These are phyloP conservation scores for Neoscelio sp. DNA, from an alignment of 2,888 invertebrate genomes.

Conservation along the genomic window DNA sequence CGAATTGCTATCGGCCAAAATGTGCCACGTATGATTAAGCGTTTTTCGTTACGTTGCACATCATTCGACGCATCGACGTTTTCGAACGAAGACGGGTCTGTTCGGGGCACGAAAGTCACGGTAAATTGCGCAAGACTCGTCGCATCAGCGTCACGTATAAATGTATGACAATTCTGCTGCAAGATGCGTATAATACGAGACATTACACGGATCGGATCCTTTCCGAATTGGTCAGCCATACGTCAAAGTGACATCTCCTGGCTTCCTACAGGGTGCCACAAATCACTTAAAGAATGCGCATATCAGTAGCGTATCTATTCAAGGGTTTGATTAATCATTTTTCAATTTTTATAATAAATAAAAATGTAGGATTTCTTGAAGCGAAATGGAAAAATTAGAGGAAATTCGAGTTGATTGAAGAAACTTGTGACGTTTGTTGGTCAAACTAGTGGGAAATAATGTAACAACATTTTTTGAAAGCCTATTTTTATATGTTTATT, in stretches of 20 bases:
- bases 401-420: too few relatives aligned
- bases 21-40: conserved; percentile 38
- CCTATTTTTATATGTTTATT: too few relatives aligned
- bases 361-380: too few relatives aligned
- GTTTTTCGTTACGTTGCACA: conserved; percentile 32
- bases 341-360: too few relatives aligned
- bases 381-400: too few relatives aligned
- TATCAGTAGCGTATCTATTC: too few relatives aligned
- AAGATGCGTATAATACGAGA: conserved; percentile 33
- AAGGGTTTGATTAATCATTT: too few relatives aligned
- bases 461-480: too few relatives aligned
- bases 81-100: conserved; percentile 8
- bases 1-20: conserved; percentile 37
- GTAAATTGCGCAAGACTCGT: conserved; percentile 43
- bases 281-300: conserved; percentile 17
- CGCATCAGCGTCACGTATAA: conserved; percentile 28
- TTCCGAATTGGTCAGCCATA: conserved; percentile 33
- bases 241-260: conserved; percentile 40
- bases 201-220: conserved; percentile 22
- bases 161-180: conserved; percentile 49
- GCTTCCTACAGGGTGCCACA: conserved; percentile 30
- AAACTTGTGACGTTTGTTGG: too few relatives aligned
- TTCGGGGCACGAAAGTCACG: conserved; percentile 41
- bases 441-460: too few relatives aligned
- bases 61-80: conserved; percentile 35